Evolutionary conservation across 2,113 vertebrate species (phyloP).

Genomic region (Gymnogyps californianus): DNA sequence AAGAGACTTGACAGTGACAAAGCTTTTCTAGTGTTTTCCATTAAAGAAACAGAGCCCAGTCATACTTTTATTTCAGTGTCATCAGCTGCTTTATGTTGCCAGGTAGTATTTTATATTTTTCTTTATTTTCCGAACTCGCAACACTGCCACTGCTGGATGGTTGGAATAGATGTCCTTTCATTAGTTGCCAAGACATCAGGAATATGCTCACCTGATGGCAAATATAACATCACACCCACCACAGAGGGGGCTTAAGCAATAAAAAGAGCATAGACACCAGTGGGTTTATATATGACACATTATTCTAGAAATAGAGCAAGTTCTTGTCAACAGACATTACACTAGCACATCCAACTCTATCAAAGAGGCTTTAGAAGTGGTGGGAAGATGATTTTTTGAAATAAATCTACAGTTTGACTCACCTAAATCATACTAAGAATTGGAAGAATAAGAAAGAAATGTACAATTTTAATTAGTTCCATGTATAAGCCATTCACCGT

Average conservation of each 20-base stretch:
- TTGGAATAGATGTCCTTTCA: not conserved
- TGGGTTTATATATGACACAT: not conserved
- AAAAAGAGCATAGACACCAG: not conserved
- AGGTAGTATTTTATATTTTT: not conserved
- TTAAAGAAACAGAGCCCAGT: not conserved
- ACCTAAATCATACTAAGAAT: not conserved
- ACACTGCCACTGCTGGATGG: not conserved
- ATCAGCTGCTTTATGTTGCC: not conserved
- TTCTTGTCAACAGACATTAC: not conserved
- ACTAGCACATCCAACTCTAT: not conserved
- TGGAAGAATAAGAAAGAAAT: not conserved
- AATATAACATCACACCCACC: not conserved
- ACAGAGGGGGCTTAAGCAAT: not conserved
- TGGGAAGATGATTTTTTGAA: not conserved
- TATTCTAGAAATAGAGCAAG: not conserved
- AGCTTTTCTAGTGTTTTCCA: not conserved
- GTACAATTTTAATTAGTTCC: not conserved
- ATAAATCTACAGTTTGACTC: not conserved
- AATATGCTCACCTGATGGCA: not conserved
- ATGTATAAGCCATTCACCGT: not conserved
- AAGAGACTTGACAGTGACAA: not conserved
- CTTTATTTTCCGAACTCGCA: not conserved
- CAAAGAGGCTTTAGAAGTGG: not conserved
- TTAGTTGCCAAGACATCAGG: not conserved
- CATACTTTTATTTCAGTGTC: not conserved